Base-by-base conservation (phyloP, 1,140 invertebrate species). In the Scaptomyza hsui region DNA sequence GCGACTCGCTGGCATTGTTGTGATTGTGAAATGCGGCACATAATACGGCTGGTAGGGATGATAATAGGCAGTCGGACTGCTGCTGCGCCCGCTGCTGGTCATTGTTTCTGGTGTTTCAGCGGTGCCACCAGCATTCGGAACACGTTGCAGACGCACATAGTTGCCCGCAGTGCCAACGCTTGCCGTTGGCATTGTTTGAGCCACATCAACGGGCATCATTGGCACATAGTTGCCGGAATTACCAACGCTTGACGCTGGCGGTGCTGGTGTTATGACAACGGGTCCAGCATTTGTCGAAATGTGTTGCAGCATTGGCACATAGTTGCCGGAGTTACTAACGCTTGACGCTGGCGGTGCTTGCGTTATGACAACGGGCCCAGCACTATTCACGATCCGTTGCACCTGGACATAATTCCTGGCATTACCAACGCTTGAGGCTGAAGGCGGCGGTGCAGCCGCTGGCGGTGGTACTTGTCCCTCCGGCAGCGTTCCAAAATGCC, bases 1-100 rank as follows among this genome's bases (percentile, higher is more conserved):
- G 32, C 77, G 74, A 3, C 59, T 69, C 0, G 79, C 56, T 5
- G 83, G 71, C 9, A 89, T 9, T 0, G 83, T 42, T 12, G 83
- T 73, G 2, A 89, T 83, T 1, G 75, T 67, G 52, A 76, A 88
- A 10, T 88, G 78, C 4, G 82, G 82, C 39, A 88, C 51, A 51
- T 79, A 88, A 21, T 79, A 83, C 0, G 83, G 79, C 32, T 83
- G 80, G 47, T 79, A 89, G 2, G 75, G 75, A 49, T 83, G 83
- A 32, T 80, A 85, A 6, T 73, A 68, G 5, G 74, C 65, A 6
- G 74, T 56, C 13, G 83, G 82, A 56, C 65, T 88, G 45, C 37
- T 81, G 19, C 37, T 81, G 16, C 75, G 73, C 4, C 67, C 49
- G 4, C 49, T 77, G 1, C 49, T 77, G 1, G 63, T 63, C 12